A percentile compares a stretch with the other conserved stretches of the same genome.
These are phyloP conservation scores for Leptatherina wallacei DNA, from an alignment of 2,797 vertebrate species.

Conservation along the genomic window DNA sequence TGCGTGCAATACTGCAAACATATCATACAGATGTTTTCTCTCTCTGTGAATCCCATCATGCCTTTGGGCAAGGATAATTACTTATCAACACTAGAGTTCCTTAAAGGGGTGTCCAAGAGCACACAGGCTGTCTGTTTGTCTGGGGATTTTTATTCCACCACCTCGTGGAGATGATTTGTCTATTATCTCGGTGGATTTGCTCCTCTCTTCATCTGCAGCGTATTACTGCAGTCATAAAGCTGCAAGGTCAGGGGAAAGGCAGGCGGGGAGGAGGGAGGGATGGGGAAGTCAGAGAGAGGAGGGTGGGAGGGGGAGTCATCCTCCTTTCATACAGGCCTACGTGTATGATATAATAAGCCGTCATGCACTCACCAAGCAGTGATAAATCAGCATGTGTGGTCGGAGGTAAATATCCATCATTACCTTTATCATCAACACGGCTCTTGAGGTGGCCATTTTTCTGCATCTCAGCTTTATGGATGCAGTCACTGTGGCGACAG, in stretches of 20 bases:
- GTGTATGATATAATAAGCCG: slow-evolving; percentile 49
- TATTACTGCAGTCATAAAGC: slow-evolving; percentile 76
- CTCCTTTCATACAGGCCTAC: slow-evolving; percentile 36
- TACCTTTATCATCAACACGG: slow-evolving; percentile 23
- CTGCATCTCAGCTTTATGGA: slow-evolving; percentile 26
- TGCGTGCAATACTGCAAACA: slow-evolving; percentile 59
- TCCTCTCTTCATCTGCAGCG: slow-evolving; percentile 72
- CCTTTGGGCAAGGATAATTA: slow-evolving; percentile 78
- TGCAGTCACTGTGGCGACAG: background rate
- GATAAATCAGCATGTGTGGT: slow-evolving; percentile 49
- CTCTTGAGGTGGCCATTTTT: slow-evolving; percentile 22
- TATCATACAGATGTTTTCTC: slow-evolving; percentile 67
- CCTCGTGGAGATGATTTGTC: slow-evolving; percentile 76
- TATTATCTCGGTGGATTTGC: slow-evolving; percentile 79
- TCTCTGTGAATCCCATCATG: slow-evolving; percentile 71
- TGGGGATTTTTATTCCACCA: slow-evolving; percentile 73
- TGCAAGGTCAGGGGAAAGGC: slow-evolving; percentile 77
- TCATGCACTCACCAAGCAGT: slow-evolving; percentile 14
- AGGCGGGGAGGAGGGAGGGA: background rate
- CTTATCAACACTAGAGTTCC: slow-evolving; percentile 73
- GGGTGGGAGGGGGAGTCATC: background rate
- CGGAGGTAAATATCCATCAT: slow-evolving; percentile 50
- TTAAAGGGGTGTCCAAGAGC: slow-evolving; percentile 71
- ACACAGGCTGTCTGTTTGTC: slow-evolving; percentile 74
- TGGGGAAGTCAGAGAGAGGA: too few species aligned